phyloP scores from a whole-genome alignment of 2,888 invertebrate species.

The Petrolisthes cinctipes region DNA sequence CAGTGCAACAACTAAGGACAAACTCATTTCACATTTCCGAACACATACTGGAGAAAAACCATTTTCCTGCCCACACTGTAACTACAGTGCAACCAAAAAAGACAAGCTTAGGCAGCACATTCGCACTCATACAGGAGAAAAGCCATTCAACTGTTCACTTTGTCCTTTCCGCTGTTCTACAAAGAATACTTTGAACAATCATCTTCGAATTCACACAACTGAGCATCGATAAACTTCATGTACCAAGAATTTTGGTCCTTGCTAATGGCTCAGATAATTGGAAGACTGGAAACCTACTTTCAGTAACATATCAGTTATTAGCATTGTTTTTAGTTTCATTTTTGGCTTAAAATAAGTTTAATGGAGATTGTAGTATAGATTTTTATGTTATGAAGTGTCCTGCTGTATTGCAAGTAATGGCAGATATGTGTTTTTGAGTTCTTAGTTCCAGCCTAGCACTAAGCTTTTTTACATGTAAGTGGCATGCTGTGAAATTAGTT shows the following conservation, averaged over 20 bases:
- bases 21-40: constrained; percentile 40
- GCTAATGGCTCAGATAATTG: too few species aligned
- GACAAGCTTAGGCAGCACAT: constrained; percentile 50
- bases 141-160: constrained; percentile 48
- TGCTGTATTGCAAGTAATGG: background rate
- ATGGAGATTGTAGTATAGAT: too few species aligned
- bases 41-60: constrained; percentile 52
- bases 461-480: background rate
- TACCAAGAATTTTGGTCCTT: too few species aligned
- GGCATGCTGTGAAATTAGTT: background rate
- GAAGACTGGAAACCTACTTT: too few species aligned
- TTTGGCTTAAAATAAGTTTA: too few species aligned
- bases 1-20: constrained; percentile 54
- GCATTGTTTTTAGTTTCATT: too few species aligned
- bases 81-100: constrained; percentile 43
- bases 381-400: background rate
- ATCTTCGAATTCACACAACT: constrained; percentile 26
- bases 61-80: constrained; percentile 48
- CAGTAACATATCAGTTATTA: too few species aligned
- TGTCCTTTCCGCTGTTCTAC: constrained; percentile 53
- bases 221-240: background rate
- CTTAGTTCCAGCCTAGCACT: background rate
- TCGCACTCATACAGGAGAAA: constrained; percentile 52
- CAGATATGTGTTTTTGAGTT: background rate
- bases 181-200: constrained; percentile 43